These are phyloP conservation scores for Elaphurus davidianus DNA, from an alignment of 2,113 vertebrate species.

Conservation along the genomic window DNA sequence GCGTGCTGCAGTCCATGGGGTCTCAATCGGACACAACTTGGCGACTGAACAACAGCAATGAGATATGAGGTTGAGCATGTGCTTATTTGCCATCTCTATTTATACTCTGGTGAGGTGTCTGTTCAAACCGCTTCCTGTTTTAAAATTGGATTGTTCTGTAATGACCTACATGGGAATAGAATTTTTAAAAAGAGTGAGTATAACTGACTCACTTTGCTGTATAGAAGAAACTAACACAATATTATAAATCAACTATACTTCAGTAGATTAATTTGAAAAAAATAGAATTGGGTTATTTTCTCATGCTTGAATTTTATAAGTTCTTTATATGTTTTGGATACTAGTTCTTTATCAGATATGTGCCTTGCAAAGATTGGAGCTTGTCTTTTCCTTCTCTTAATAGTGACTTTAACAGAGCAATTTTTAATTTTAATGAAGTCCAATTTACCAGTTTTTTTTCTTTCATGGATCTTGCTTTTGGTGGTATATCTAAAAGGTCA, in stretches of 20 bases:
- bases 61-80: not conserved
- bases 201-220: not conserved
- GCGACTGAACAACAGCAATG: not conserved
- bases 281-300: not conserved
- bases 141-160: not conserved
- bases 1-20: not conserved
- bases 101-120: not conserved
- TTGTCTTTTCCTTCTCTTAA: not conserved
- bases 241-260: not conserved
- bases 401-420: not conserved
- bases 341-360: not conserved
- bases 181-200: not conserved
- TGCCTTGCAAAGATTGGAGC: not conserved
- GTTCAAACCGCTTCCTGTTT: not conserved
- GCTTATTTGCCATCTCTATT: not conserved
- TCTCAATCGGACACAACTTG: not conserved
- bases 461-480: not conserved
- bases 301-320: not conserved
- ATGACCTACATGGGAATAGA: not conserved
- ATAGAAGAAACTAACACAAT: not conserved
- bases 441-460: not conserved
- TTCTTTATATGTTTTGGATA: not conserved
- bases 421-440: not conserved
- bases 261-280: not conserved
- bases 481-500: not conserved